Base-by-base conservation (phyloP, 1,140 invertebrate genomes). In the Pemphigus obesinymphae region DNA sequence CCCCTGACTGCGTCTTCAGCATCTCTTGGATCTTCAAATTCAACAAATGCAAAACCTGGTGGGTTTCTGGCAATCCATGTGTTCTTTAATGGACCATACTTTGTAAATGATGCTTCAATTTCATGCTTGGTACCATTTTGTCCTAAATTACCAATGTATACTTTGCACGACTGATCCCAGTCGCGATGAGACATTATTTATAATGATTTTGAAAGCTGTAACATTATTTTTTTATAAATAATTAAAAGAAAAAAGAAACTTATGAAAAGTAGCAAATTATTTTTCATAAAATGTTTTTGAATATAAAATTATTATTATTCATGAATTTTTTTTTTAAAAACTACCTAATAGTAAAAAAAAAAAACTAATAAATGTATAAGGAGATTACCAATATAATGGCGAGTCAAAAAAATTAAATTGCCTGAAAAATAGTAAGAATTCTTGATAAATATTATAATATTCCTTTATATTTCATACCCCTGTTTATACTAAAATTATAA, bases 91-190 rank as follows among this genome's bases (percentile, higher is more conserved):
- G 94, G 94, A 1, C 97, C 97, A 89, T 96, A 99, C 89, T 97
- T 97, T 83, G 92, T 92, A 87, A 99, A 99, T 23, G 95, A 92
- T 86, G 93, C 93, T 87, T 97, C 95, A 83, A 96, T 93, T 88
- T 96, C 95, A 87, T 94, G 93, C 88, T 96, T 96, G 81, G 95
- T 95, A 13, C 95, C 95, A 85, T 94, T 95, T 75, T 93, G 95
- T 13, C 95, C 94, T 53, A 99, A 89, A 88, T 98, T 98, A 29
- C 98, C 98, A n/a, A 99, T 95, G 87, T 99, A 99, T 1, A 99
- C 96, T 89, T 99, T 99, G 88, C 96, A 98, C 29, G 96, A 95
- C 53, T 96, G 88, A 86, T 96, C 94, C 94, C 95, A 97, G 87
- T 96, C 94, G 82, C 95, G 91, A 88, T 95, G 95, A 83, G 83